Evolutionary conservation across 2,797 vertebrate species (phyloP), one percentile per base, ranked within the genome.

Genomic region (Coccyzus lansbergi): DNA sequence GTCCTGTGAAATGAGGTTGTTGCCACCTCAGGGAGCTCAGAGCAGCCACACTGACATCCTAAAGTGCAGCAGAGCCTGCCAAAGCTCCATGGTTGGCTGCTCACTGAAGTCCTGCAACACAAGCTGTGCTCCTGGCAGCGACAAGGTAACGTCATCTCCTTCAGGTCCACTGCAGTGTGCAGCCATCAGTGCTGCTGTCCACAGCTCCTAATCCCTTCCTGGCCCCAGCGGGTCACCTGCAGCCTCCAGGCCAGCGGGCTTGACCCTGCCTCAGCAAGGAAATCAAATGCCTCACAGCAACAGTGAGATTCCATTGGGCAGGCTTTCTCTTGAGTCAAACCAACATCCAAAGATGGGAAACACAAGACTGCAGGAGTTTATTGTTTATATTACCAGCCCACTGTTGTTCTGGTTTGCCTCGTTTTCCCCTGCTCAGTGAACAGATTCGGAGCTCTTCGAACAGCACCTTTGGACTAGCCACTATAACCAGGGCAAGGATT

Each of bases 381-480:
- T 28, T 51, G 7, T 0, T 1, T 8, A 16, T 10, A 0, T 52
- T 40, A 25, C 7, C 8, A 70, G 1, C 9, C 16, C 2, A 0
- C 24, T 55, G n/a, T 31, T 22, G 6, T 78, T 72, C 49, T 82
- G 38, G 10, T 22, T 8, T 33, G 3, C 24, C 8, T 55, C 55
- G 68, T 21, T 12, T 44, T 33, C 42, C 83, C 25, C 65, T 78
- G 34, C 22, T 82, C 52, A 59, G 6, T 26, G 28, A 59, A 25
- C 14, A 5, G 7, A 64, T 22, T 4, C 16, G 11, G n/a, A 62
- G 10, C 10, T 69, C 44, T 71, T 64, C 40, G 83, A 85, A 67
- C 25, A 85, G 33, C 31, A 55, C 4, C 40, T 11, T 6, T 83
- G 36, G 63, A 13, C 24, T 33, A 48, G 46, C 4, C 26, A 83